These are phyloP conservation scores for Ypsolopha sequella DNA, from an alignment of 2,888 invertebrate genomes.

Conservation along the genomic window DNA sequence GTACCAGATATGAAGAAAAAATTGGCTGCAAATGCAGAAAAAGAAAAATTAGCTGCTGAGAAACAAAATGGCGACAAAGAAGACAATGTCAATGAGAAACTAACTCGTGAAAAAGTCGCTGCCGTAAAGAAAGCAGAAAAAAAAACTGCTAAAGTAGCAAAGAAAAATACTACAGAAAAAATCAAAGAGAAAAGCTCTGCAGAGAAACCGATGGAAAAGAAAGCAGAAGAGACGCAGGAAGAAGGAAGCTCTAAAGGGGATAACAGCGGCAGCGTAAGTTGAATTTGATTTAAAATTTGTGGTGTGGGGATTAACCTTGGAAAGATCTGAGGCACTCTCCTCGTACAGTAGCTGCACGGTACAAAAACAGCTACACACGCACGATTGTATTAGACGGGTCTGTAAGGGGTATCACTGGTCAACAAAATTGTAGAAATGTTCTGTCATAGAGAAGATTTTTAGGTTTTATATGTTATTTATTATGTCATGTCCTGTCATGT, in stretches of 20 bases:
- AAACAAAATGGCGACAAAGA: background rate
- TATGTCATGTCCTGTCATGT: too few relatives aligned
- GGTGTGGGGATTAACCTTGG: too few relatives aligned
- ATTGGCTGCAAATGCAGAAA: conserved; percentile 52
- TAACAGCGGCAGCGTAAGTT: conserved; percentile 36
- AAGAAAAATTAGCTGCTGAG: conserved; percentile 27
- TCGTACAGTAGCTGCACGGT: too few relatives aligned
- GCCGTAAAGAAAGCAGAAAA: background rate
- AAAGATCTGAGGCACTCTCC: too few relatives aligned
- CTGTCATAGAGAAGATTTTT: too few relatives aligned
- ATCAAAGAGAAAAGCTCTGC: background rate
- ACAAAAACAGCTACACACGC: too few relatives aligned
- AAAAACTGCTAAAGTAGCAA: background rate
- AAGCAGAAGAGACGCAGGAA: conserved; percentile 24
- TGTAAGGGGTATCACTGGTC: too few relatives aligned
- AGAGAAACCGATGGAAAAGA: conserved; percentile 12
- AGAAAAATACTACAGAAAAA: background rate
- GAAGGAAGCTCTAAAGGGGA: conserved; percentile 23
- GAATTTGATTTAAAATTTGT: background rate
- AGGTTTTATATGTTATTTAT: too few relatives aligned
- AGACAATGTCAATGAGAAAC: background rate
- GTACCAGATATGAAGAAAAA: conserved; percentile 63
- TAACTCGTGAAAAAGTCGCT: background rate
- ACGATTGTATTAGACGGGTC: too few relatives aligned
- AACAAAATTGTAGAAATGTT: too few relatives aligned